These are phyloP conservation scores for Pemphigus obesinymphae DNA, from an alignment of 1,140 invertebrate species.

Conservation along the genomic window DNA sequence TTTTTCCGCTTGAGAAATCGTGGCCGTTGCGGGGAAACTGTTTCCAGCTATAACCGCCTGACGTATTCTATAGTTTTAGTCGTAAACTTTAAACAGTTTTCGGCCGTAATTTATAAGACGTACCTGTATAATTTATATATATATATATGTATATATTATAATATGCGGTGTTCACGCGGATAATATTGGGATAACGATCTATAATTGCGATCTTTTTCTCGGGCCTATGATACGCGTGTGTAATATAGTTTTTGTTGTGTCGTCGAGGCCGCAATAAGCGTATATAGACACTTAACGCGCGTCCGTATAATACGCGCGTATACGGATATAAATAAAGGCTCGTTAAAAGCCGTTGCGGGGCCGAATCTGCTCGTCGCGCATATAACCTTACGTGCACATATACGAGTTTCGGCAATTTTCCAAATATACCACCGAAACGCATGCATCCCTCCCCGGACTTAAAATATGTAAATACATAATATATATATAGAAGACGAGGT, in stretches of 20 bases:
- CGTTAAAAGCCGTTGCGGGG: neutral
- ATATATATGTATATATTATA: too few relatives aligned
- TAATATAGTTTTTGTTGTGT: too few relatives aligned
- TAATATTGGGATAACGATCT: neutral
- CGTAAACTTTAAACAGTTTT: too few relatives aligned
- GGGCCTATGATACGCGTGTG: neutral
- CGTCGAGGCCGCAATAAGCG: too few relatives aligned
- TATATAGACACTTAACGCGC: neutral
- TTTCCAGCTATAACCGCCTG: too few relatives aligned
- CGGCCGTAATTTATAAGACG: too few relatives aligned
- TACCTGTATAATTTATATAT: too few relatives aligned
- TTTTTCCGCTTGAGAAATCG: too few relatives aligned
- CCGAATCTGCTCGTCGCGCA: neutral
- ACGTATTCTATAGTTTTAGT: too few relatives aligned
- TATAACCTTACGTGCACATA: neutral
- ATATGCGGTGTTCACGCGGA: too few relatives aligned
- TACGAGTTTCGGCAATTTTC: conserved; percentile 13
- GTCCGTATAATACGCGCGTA: neutral
- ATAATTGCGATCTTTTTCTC: neutral
- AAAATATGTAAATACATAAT: neutral
- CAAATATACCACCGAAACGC: conserved; percentile 7
- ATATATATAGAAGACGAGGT: neutral
- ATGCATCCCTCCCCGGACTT: too few relatives aligned
- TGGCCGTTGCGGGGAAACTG: too few relatives aligned
- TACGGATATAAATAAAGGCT: neutral